Conservation (phyloP, 2,113 vertebrate species). For the Probosciger aterrimus region DNA sequence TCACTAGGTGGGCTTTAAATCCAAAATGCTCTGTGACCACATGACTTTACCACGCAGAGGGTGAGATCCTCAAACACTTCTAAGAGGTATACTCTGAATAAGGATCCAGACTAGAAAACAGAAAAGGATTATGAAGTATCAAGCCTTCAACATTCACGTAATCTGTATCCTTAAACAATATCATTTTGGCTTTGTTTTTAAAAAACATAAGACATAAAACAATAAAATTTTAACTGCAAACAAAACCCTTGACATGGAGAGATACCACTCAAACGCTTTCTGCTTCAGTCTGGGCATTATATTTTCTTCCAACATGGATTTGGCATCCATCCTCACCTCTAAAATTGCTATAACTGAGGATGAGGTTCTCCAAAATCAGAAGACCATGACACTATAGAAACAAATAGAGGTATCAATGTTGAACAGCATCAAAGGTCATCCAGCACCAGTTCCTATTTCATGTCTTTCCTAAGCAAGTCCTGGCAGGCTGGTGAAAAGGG, state of each 20-base stretch:
- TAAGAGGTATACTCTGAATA: background rate
- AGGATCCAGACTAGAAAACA: background rate
- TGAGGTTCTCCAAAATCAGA: background rate
- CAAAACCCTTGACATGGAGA: background rate
- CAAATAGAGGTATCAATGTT: background rate
- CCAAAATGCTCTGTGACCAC: background rate
- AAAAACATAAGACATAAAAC: too few species aligned
- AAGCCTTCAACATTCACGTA: background rate
- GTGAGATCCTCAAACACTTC: background rate
- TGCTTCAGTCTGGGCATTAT: background rate
- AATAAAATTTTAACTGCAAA: too few species aligned
- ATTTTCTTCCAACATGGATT: background rate
- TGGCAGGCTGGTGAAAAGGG: background rate
- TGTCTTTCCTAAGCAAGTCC: rapidly evolving
- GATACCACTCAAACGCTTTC: background rate
- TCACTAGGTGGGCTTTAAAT: background rate
- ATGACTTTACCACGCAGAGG: background rate
- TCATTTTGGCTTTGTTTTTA: too few species aligned
- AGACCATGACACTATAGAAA: background rate
- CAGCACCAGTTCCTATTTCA: background rate
- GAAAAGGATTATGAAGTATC: background rate
- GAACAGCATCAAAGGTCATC: rapidly evolving
- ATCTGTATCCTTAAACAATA: background rate
- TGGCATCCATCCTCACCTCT: background rate
- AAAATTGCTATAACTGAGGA: background rate